Base-by-base conservation (phyloP, 2,797 vertebrate species). In the Trichosurus vulpecula region DNA sequence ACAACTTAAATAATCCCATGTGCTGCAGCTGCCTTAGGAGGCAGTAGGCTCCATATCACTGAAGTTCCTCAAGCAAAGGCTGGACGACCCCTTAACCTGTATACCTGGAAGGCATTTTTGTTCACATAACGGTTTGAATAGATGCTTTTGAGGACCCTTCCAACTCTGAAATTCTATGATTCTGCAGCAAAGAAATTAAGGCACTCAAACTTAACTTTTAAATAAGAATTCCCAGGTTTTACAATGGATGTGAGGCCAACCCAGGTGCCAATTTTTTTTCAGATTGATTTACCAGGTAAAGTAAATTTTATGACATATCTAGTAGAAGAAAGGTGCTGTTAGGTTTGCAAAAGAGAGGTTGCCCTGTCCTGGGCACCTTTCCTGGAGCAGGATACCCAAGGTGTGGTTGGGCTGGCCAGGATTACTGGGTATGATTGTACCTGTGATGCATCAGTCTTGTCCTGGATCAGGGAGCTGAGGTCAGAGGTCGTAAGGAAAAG, bases 401-500 rank as follows among this genome's bases (percentile, higher is more conserved):
- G 19, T 47, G 19, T 41, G n/a, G 22, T 41, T 81, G 66, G 16
- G 6, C 19, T 81, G 8, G 16, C 66, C 66, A 81, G 81, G 66
- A 47, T 47, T 41, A 47, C 66, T 81, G 2, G 66, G 30, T 81
- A 66, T 47, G n/a, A 47, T 19, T n/a, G 81, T 81, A 47, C 66
- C 19, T 81, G n/a, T 41, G n/a, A 41, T 81, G n/a, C 19, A 47
- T 0, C 16, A 16, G 35, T 74, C 13, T n/a, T 74, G 14, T 4
- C 35, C 66, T 41, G 16, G n/a, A 41, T 81, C n/a, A 8, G 14
- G 54, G 13, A 2, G 4, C 6, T 31, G 4, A 13, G 30, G 4
- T 12, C 25, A 25, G 0, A 3, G 1, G 12, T 5, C 0, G 0
- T 41, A 27, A 6, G 16, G 16, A 16, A 31, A 16, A 54, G 27